Evolutionary conservation across 2,797 vertebrate species (phyloP).

Genomic region (Heliangelus exortis): DNA sequence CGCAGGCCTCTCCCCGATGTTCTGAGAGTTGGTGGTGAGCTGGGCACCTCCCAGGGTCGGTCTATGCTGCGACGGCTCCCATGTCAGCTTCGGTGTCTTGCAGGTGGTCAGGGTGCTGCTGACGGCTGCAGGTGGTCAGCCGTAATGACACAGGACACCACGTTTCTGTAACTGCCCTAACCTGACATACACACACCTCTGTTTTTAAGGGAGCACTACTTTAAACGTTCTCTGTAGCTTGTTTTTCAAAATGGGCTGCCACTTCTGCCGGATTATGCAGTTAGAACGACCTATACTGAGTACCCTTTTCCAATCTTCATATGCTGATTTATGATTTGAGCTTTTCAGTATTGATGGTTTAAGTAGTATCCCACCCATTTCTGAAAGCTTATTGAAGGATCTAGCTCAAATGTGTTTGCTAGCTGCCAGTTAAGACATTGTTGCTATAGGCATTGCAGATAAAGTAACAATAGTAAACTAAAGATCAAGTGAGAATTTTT

Average conservation of each 20-base stretch:
- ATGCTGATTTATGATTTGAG: not conserved
- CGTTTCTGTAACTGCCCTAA: not conserved
- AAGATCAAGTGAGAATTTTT: not conserved
- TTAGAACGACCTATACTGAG: not conserved
- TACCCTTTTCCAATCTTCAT: not conserved
- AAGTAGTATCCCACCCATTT: not conserved
- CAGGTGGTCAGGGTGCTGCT: too few species aligned
- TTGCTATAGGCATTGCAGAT: not conserved
- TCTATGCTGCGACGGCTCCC: not conserved
- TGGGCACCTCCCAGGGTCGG: fast-evolving
- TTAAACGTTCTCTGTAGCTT: not conserved
- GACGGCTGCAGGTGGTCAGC: too few species aligned
- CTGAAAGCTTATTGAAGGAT: not conserved
- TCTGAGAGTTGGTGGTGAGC: fast-evolving
- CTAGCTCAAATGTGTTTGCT: not conserved
- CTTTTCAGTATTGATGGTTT: not conserved
- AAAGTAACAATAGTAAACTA: not conserved
- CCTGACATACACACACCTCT: fast-evolving
- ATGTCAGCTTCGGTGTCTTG: fast-evolving
- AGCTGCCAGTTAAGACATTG: not conserved
- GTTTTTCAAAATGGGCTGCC: not conserved
- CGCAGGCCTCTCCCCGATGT: fast-evolving
- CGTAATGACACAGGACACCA: fast-evolving
- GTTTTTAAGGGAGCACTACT: fast-evolving
- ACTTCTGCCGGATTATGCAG: fast-evolving